These are phyloP conservation scores for Alouatta palliata DNA, from an alignment of 2,113 vertebrate species.

Conservation along the genomic window DNA sequence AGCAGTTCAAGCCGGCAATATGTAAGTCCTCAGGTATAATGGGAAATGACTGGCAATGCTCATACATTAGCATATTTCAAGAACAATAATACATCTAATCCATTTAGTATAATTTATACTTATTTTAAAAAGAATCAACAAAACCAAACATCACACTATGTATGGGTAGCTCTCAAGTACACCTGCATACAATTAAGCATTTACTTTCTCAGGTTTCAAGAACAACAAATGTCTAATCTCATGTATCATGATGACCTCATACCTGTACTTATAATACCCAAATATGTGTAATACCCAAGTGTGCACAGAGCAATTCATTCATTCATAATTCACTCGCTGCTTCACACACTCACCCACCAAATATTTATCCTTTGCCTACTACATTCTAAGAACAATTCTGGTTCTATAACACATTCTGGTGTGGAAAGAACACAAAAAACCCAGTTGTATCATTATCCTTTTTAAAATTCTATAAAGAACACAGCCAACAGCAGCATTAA, in stretches of 20 bases:
- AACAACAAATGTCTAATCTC: constrained; percentile 57
- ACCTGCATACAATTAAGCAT: not conserved
- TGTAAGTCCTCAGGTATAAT: not conserved
- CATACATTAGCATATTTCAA: constrained; percentile 44
- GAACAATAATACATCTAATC: constrained; percentile 41
- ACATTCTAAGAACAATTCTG: not conserved
- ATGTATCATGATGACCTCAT: not conserved
- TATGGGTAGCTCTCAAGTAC: not conserved
- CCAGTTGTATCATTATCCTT: not conserved
- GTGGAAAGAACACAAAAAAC: not conserved
- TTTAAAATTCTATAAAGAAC: not conserved
- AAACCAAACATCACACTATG: not conserved
- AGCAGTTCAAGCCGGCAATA: not conserved
- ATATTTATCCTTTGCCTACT: not conserved
- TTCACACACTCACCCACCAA: not conserved
- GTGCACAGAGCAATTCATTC: not conserved
- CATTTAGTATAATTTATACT: not conserved
- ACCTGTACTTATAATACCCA: not conserved
- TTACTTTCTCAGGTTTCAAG: constrained; percentile 67
- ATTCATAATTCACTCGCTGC: not conserved
- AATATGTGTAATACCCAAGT: not conserved
- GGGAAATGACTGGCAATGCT: not conserved
- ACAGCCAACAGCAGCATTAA: not conserved
- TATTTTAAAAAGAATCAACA: constrained; percentile 45
- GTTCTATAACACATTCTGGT: not conserved